Evolutionary conservation across 1,140 invertebrate species (phyloP), one percentile per base, ranked within the genome.

Genomic region (Tribolium castaneum): DNA sequence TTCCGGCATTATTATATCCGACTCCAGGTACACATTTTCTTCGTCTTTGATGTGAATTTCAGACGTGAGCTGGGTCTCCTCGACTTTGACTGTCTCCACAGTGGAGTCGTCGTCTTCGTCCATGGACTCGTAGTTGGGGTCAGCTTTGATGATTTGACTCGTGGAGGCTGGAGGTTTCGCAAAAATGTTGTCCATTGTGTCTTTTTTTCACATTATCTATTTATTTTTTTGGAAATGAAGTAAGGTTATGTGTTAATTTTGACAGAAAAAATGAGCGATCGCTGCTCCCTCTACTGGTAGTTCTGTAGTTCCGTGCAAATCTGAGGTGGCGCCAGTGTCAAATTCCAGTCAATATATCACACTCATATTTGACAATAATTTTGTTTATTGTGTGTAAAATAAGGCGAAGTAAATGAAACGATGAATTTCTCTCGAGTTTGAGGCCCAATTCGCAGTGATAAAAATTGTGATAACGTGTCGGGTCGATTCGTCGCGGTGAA

Each of bases 1-100:
- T 79, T 85, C 81, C n/a, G 84, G 84, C 79, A 85, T 79, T 62
- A 85, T 85, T 66, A 85, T 85, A 80, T 84, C 84, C 2, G 70
- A 70, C 14, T 54, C 81, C 12, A 84, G 52, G 70, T 82, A 80
- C 25, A 80, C n/a, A 45, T 75, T 80, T 52, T 78, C 78, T 52
- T 78, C 78, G 59, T 84, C 81, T 52, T 82, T 77, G 16, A 78
- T 73, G 50, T 49, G 4, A n/a, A 45, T 52, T 16, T 52, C 14
- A n/a, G 34, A 54, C 22, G 14, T 30, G 12, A 50, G 22, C 71
- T 70, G 35, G 12, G 6, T 59, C 16, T 19, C 1, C 2, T 19
- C 16, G 16, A 19, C 16, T 50, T 25, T 16, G 6, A 49, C 70
- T 59, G 76, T 10, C 6, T 80, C 80, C 62, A 84, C 83, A 54